A percentile compares a stretch with the other conserved stretches of the same genome.
Evolutionary conservation across 2,113 vertebrate genomes (phyloP).

Genomic region (Aegithalos caudatus): DNA sequence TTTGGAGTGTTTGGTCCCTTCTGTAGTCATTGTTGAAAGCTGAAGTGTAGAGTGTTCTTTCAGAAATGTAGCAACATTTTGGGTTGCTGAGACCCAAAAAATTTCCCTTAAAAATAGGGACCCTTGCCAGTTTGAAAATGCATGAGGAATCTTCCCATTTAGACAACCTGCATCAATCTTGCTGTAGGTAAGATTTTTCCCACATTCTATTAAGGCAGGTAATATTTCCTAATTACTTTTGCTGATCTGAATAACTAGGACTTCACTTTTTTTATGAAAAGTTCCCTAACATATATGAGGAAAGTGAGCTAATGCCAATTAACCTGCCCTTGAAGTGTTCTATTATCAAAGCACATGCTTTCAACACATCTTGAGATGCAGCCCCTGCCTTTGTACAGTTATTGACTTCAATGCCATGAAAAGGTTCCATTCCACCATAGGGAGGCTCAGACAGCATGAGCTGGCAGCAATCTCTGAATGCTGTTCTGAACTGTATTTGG

Average conservation of each 20-base stretch:
- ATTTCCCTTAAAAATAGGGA: neutral
- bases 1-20: neutral
- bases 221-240: neutral
- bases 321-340: neutral
- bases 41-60: neutral
- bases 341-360: neutral
- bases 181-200: neutral
- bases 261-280: neutral
- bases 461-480: neutral
- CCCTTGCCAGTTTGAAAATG: neutral
- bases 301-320: neutral
- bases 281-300: neutral
- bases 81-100: neutral
- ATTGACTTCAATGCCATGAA: neutral
- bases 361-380: neutral
- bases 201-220: neutral
- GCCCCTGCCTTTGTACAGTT: neutral
- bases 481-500: neutral
- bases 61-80: neutral
- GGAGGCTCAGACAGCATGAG: neutral
- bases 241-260: neutral
- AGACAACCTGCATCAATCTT: neutral
- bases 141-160: neutral
- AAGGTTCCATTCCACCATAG: neutral
- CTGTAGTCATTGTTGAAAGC: neutral